phyloP scores from a whole-genome alignment of 2,797 vertebrate species.

The Hafferia zeledoni region DNA sequence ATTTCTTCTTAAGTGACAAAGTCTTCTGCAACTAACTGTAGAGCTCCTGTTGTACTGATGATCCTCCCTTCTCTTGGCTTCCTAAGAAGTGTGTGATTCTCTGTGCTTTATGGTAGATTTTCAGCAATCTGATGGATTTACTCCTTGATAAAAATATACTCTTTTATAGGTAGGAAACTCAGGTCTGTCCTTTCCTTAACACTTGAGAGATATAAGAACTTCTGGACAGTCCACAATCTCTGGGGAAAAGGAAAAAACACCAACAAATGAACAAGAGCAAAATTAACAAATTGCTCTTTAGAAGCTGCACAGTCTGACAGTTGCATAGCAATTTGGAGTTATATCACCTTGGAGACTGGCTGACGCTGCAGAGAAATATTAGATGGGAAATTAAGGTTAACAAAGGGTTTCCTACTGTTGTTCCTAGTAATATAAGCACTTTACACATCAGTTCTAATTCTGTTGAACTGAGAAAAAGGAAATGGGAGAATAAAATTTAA shows the following conservation, averaged over 20 bases:
- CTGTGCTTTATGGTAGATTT: not conserved
- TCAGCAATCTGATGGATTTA: not conserved
- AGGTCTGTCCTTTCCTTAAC: not conserved
- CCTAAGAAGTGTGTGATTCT: not conserved
- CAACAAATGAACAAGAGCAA: not conserved
- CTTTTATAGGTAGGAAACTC: not conserved
- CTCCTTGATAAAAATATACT: not conserved
- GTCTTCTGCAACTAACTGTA: not conserved
- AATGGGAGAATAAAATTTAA: slow-evolving; percentile 36
- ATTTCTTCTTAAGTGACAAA: not conserved
- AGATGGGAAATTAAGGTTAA: slow-evolving; percentile 52
- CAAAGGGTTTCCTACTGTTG: slow-evolving; percentile 51
- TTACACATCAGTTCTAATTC: slow-evolving; percentile 53
- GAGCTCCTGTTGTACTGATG: not conserved
- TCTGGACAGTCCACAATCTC: not conserved
- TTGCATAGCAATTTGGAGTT: slow-evolving; percentile 36
- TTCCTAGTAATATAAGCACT: slow-evolving; percentile 47
- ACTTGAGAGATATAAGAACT: not conserved
- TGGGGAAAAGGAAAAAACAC: not conserved
- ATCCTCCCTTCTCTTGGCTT: not conserved
- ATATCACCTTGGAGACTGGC: slow-evolving; percentile 32
- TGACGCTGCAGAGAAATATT: slow-evolving; percentile 44
- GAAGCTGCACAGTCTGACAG: not conserved
- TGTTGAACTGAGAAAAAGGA: slow-evolving; percentile 40
- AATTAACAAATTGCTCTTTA: slow-evolving; percentile 15